Evolutionary conservation across 2,888 invertebrate species (phyloP), one percentile per base, ranked within the genome.

Genomic region (Abscondita cerata): DNA sequence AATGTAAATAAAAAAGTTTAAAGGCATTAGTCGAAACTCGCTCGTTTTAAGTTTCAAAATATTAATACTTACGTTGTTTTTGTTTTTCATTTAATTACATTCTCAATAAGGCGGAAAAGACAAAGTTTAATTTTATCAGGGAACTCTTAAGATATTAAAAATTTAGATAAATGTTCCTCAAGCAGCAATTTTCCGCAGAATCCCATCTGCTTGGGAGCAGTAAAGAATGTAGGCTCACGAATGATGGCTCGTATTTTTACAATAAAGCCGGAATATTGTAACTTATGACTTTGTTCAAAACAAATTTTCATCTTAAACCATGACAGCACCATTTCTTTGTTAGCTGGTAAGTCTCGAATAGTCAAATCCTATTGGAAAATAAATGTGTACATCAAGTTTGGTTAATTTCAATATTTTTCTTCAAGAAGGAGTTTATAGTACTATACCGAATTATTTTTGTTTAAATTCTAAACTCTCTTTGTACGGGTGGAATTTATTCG

Each of bases 271-370:
- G 53, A 56, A 65, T 62, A 72, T 72, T 70, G 70, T 74, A 72
- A 74, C 73, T 74, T 73, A 74, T 71, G 68, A 68, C 70, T 70
- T 68, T 69, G 69, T 69, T 70, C 67, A 67, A 68, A 71, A 71
- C 73, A 72, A 74, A 74, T 73, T 73, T 72, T 72, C 72, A 73
- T 73, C 71, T 69, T 66, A 58, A 56, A 54, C 60, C 68, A 64
- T 70, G 72, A 72, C 72, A 69, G 69, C 63, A 64, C 68, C 71
- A 72, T 73, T 73, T 72, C 70, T 72, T 51, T 33, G 33, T 51
- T 51, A 34, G 15, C 18, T 36, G 18, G 25, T 44, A 18, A 44
- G 44, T 18, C 44, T 18, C n/a, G n/a, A n/a, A n/a, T n/a, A n/a
- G n/a, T n/a, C n/a, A n/a, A n/a, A n/a, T n/a, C n/a, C n/a, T n/a